A percentile compares a stretch with the other conserved stretches of the same genome.
These are phyloP conservation scores for Eulemur rubriventer DNA, from an alignment of 2,797 vertebrate species.

Conservation along the genomic window DNA sequence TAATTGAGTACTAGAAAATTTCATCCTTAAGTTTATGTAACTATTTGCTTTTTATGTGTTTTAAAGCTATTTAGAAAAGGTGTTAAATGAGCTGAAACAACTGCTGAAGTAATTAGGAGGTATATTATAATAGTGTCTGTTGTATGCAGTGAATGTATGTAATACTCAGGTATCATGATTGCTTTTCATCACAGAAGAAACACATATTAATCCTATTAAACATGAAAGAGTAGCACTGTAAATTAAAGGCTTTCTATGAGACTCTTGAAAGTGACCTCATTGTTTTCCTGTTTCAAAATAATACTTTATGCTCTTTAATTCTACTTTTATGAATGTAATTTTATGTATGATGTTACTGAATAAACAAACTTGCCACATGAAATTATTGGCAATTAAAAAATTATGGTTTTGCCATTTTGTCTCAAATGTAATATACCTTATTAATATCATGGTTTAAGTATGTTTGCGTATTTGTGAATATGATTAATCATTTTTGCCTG, in stretches of 20 bases:
- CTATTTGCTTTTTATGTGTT: constrained; percentile 31
- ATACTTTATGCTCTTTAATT: constrained; percentile 23
- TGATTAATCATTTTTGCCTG: constrained; percentile 80
- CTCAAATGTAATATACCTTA: constrained; percentile 69
- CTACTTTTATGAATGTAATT: neutral
- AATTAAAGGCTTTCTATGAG: constrained; percentile 36
- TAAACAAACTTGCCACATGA: constrained; percentile 53
- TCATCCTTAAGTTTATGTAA: neutral
- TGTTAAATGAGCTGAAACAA: constrained; percentile 3
- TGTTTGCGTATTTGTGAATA: constrained; percentile 71
- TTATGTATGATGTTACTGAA: constrained; percentile 36
- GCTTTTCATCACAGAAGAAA: constrained; percentile 5
- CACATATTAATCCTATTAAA: neutral
- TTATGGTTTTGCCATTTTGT: constrained; percentile 74
- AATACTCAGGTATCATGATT: constrained; percentile 5
- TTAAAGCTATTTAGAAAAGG: constrained; percentile 44
- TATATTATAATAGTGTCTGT: neutral
- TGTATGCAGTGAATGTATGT: neutral
- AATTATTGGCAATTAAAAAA: constrained; percentile 42
- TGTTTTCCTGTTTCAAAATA: constrained; percentile 44
- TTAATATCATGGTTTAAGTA: constrained; percentile 77
- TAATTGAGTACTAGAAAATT: constrained; percentile 27
- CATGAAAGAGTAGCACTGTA: neutral
- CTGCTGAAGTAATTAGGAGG: neutral
- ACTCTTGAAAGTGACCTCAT: neutral